phyloP scores from a whole-genome alignment of 2,113 vertebrate genomes.

The Xiphophorus maculatus region DNA sequence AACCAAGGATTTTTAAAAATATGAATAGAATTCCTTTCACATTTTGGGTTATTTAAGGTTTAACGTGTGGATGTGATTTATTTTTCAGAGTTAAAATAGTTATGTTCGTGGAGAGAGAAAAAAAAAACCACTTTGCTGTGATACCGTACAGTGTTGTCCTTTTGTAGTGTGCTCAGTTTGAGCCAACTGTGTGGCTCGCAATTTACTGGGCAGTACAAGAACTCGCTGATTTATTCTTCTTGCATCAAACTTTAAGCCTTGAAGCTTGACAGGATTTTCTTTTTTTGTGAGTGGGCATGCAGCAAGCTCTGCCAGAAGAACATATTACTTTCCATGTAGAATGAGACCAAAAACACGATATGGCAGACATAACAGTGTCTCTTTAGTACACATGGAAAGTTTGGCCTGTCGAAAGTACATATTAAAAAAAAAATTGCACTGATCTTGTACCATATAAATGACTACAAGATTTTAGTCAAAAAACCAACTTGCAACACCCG shows the following conservation, averaged over 20 bases:
- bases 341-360: neutral
- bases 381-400: neutral
- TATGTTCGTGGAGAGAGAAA: neutral
- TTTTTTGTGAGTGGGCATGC: conserved; percentile 2
- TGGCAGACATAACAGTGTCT: neutral
- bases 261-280: conserved; percentile 2
- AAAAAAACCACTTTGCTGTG: neutral
- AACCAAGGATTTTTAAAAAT: too few species aligned
- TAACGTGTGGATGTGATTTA: neutral
- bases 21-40: neutral
- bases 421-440: neutral
- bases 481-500: neutral
- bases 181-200: conserved; percentile 15
- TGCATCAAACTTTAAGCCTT: conserved; percentile 22
- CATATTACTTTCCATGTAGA: neutral
- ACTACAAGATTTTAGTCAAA: too few species aligned
- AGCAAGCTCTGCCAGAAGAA: conserved; percentile 3
- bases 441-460: neutral
- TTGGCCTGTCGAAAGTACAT: neutral
- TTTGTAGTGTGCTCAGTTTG: conserved; percentile 13
- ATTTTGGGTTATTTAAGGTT: neutral
- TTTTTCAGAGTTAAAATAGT: neutral
- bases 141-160: conserved; percentile 14
- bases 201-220: conserved; percentile 1
- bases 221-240: conserved; percentile 9